phyloP scores from a whole-genome alignment of 2,797 vertebrate species.

The Ibycter americanus region DNA sequence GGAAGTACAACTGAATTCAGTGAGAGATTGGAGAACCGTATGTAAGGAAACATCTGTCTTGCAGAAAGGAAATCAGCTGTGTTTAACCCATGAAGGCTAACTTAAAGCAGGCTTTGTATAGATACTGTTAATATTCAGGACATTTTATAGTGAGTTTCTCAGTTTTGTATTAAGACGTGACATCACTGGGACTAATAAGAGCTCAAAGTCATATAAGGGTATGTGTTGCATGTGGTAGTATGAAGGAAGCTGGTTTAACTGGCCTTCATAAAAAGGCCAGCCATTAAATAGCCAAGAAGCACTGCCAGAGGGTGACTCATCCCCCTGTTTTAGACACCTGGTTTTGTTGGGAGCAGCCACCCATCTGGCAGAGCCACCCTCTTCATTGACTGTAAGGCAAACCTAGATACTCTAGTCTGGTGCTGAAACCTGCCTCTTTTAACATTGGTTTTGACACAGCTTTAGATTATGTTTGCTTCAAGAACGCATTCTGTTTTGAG shows the following conservation, averaged over 20 bases:
- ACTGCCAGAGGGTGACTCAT: constrained; percentile 9
- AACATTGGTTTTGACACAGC: neutral
- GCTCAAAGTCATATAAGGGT: neutral
- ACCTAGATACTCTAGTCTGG: neutral
- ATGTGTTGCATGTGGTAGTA: neutral
- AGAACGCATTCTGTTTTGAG: neutral
- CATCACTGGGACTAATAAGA: neutral
- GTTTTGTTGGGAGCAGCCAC: neutral
- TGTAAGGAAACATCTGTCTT: neutral
- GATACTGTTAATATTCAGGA: neutral
- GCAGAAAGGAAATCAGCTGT: neutral
- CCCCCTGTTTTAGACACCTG: neutral
- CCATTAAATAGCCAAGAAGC: neutral
- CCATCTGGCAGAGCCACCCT: neutral
- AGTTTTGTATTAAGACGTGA: neutral
- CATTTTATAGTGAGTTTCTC: neutral
- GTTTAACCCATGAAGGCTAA: neutral
- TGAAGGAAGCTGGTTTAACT: constrained; percentile 34
- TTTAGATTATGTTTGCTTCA: neutral
- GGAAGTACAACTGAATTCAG: neutral
- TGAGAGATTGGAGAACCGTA: neutral
- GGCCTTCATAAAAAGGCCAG: neutral
- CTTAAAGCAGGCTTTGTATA: neutral
- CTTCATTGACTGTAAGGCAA: neutral
- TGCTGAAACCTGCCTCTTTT: neutral